Evolutionary conservation across 1,140 invertebrate genomes (phyloP).

Genomic region (Caligus rogercresseyi): DNA sequence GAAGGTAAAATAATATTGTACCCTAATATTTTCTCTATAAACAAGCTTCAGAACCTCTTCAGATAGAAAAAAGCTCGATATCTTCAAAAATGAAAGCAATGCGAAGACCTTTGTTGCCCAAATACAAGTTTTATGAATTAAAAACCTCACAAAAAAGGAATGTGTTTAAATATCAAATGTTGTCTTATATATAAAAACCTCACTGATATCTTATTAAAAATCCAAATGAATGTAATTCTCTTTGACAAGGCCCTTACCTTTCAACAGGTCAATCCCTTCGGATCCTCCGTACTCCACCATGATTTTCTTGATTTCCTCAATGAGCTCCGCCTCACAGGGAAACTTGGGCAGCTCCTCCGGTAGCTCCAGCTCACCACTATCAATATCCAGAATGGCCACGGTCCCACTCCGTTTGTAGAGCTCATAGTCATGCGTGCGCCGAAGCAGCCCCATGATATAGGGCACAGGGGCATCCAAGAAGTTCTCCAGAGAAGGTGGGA

Average conservation of each 20-base stretch:
- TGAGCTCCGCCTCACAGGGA: constrained; percentile 69
- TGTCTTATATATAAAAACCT: no score
- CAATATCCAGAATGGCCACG: constrained; percentile 87
- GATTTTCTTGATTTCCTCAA: constrained; percentile 59
- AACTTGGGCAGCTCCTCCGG: constrained; percentile 88
- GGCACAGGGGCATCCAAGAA: constrained; percentile 98
- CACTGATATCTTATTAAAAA: no score
- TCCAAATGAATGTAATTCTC: no score
- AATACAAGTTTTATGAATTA: no score
- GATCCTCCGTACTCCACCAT: constrained; percentile 41
- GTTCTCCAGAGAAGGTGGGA: constrained; percentile 81
- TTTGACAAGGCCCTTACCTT: not conserved
- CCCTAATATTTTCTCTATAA: no score
- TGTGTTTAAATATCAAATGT: no score
- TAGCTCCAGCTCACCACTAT: constrained; percentile 69
- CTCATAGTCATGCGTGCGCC: constrained; percentile 15
- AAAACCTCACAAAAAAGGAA: no score
- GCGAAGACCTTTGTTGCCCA: no score
- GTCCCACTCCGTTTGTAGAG: constrained; percentile 5
- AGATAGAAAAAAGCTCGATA: no score
- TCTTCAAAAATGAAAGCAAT: no score
- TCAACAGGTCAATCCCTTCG: constrained; percentile 2
- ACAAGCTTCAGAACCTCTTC: no score
- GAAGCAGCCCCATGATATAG: constrained; percentile 76
- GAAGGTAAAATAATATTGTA: no score